These are phyloP conservation scores for Pristis pectinata DNA, from an alignment of 2,797 vertebrate genomes.

Conservation along the genomic window DNA sequence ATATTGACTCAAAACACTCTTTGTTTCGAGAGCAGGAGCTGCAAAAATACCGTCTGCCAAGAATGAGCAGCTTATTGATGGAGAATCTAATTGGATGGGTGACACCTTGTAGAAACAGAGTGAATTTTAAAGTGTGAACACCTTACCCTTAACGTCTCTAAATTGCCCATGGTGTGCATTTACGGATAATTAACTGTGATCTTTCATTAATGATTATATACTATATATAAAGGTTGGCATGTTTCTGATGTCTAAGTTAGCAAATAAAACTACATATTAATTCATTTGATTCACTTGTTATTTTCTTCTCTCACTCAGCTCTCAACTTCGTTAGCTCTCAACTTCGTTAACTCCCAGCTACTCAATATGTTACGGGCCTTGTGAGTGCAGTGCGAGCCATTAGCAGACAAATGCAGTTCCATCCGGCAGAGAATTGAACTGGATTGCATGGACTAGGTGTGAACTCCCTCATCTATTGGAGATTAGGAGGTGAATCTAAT, in stretches of 20 bases:
- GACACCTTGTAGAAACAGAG: neutral
- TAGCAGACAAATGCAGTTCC: neutral
- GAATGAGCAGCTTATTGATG: neutral
- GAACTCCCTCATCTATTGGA: too few species aligned
- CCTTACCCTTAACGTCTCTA: neutral
- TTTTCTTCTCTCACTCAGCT: neutral
- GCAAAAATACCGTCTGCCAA: neutral
- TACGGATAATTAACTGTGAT: neutral
- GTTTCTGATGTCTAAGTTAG: neutral
- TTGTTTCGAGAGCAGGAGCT: neutral
- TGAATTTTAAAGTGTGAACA: neutral
- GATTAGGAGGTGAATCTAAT: too few species aligned
- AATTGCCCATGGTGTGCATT: neutral
- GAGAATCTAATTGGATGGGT: neutral
- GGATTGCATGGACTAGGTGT: neutral
- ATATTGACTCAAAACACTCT: neutral
- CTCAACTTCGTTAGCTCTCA: neutral
- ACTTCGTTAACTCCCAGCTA: neutral
- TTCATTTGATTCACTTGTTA: neutral
- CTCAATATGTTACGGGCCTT: neutral
- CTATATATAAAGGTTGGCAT: neutral
- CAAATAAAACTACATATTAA: neutral
- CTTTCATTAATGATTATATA: neutral
- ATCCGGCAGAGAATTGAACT: neutral
- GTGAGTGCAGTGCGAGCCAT: neutral